Base-by-base conservation (phyloP, 2,888 invertebrate species). In the Ariolimax columbianus region DNA sequence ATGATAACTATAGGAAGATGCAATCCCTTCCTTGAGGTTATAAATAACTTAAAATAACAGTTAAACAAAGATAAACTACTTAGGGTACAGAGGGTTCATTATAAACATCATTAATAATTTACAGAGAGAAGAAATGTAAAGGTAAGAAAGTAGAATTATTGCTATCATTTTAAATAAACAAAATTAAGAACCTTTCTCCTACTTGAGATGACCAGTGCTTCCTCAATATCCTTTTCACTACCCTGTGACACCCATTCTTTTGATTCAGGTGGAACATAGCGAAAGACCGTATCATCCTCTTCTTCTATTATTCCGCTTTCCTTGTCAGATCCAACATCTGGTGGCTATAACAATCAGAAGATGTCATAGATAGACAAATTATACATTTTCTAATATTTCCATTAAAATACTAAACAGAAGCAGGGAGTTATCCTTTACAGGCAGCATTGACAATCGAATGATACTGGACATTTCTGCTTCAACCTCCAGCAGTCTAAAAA, bases 161-260 rank as follows among this genome's bases (percentile, higher is more conserved):
- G n/a, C n/a, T n/a, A n/a, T n/a, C n/a, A 26, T 1, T 36, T 70
- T 40, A 70, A 40, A 19, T 70, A 9, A 38, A 38, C 1, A 38
- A 38, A 70, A 26, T 43, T 30, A 80, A 87, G 70, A 87, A 93
- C 93, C 89, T 89, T 89, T 86, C 89, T 88, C 77, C 94, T 89
- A 55, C 86, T 90, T 33, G 91, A 90, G 7, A 83, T 82, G 23
- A 93, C 89, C 55, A 89, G 89, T 84, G 92, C 92, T 79, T 94
- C 94, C 7, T 90, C 87, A 43, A 94, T 93, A 85, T 94, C 94
- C 83, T 91, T 91, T 88, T 94, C 94, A 85, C 94, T 94, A 72
- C 94, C 94, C 23, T 88, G 91, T 11, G 93, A 92, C 14, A 93
- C 89, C 94, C 94, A 94, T 0, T 91, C 91, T 85, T 94, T 94